Evolutionary conservation across 2,797 vertebrate genomes (phyloP).

Genomic region (Pantherophis vulpinus): DNA sequence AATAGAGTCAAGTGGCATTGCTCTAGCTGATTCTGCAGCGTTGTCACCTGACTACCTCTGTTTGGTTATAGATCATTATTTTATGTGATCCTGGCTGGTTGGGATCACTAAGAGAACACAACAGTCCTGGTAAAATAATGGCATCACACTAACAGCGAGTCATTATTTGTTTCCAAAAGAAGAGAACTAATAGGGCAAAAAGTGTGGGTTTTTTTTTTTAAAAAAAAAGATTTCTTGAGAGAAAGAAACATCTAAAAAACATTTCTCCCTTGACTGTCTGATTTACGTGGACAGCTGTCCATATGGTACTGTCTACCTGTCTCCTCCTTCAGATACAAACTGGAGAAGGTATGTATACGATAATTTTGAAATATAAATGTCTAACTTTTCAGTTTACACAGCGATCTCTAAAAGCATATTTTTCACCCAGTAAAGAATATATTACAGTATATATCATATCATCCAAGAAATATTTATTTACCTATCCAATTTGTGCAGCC

Average conservation of each 20-base stretch:
- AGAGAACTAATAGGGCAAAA: too few species aligned
- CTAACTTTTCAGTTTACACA: background rate
- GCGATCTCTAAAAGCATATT: background rate
- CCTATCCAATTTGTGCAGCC: background rate
- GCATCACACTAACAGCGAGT: too few species aligned
- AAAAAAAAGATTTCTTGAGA: too few species aligned
- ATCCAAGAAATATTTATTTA: background rate
- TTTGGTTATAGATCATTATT: background rate
- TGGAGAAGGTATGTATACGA: constrained; percentile 90
- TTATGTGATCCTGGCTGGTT: background rate
- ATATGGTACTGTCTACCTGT: constrained; percentile 94
- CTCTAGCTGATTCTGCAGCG: background rate
- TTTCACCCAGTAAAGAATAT: background rate
- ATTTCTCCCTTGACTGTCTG: constrained; percentile 77
- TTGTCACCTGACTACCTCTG: background rate
- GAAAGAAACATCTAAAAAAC: background rate
- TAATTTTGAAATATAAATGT: background rate
- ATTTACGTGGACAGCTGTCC: constrained; percentile 96
- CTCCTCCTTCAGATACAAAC: constrained; percentile 94
- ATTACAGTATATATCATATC: background rate
- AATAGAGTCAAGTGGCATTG: background rate
- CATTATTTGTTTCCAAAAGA: background rate
- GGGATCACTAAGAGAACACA: background rate
- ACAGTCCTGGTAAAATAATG: background rate
- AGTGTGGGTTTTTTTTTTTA: background rate